Evolutionary conservation across 2,888 invertebrate genomes (phyloP).

Genomic region (Sceliomorpha sp.): DNA sequence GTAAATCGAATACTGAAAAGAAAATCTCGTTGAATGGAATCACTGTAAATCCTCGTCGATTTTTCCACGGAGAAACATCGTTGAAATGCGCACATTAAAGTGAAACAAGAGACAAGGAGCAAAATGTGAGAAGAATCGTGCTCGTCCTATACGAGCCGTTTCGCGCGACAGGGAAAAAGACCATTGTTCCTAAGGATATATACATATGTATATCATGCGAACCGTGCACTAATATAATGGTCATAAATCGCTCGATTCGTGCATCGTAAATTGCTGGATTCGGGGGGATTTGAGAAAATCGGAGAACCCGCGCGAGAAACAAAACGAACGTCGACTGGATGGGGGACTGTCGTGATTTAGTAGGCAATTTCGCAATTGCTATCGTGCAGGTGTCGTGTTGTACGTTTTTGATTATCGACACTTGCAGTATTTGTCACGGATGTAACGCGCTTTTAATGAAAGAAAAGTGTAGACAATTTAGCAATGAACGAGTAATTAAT

Average conservation of each 20-base stretch:
- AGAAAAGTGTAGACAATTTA: too few species aligned
- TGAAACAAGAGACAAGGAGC: conserved; percentile 6
- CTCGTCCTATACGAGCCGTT: conserved; percentile 28
- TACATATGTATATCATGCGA: conserved; percentile 45
- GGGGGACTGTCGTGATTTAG: conserved; percentile 38
- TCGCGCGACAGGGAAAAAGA: conserved; percentile 32
- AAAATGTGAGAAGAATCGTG: conserved; percentile 32
- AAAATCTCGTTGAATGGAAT: too few species aligned
- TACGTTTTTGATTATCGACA: conserved; percentile 29
- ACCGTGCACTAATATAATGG: conserved; percentile 39
- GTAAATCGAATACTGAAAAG: too few species aligned
- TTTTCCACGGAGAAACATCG: conserved; percentile 9
- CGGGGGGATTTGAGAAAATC: conserved; percentile 51
- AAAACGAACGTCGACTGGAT: conserved; percentile 26
- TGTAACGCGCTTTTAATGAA: conserved; percentile 12
- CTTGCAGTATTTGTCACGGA: conserved; percentile 12
- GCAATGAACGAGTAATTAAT: too few species aligned
- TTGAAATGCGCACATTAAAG: conserved; percentile 27
- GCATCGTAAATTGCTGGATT: conserved; percentile 52
- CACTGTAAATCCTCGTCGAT: conserved; percentile 20
- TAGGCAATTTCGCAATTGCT: conserved; percentile 36
- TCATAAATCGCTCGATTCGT: conserved; percentile 51
- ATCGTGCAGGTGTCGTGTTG: conserved; percentile 12
- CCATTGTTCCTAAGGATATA: conserved; percentile 23
- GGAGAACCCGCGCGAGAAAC: conserved; percentile 40